Percentiles rank a stretch among this genome's conserved stretches.
Evolutionary conservation across 1,140 invertebrate species (phyloP).

Genomic region (Prorops nasuta): DNA sequence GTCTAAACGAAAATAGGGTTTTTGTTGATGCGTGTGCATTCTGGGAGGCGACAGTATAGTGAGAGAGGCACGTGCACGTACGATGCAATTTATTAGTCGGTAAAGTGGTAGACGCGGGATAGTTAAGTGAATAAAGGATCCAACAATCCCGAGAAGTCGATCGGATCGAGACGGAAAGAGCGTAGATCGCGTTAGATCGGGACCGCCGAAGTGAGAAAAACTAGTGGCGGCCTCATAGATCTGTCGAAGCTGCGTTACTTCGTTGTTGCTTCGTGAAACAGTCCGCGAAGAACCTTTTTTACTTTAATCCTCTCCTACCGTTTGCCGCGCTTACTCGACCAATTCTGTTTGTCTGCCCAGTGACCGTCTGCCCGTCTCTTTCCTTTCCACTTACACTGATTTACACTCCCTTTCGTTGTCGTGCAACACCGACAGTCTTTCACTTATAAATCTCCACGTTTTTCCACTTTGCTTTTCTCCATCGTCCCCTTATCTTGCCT

Average conservation of each 20-base stretch:
- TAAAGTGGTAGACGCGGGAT: slow-evolving; percentile 20
- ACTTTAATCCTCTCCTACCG: slow-evolving; percentile 3
- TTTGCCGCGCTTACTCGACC: slow-evolving; percentile 1
- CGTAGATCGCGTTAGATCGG: slow-evolving; percentile 35
- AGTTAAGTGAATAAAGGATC: too few species aligned
- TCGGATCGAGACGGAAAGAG: slow-evolving; percentile 6
- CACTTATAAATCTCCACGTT: neutral
- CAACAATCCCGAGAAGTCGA: slow-evolving; percentile 11
- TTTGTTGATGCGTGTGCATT: too few species aligned
- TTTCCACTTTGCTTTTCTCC: neutral
- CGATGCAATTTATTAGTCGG: slow-evolving; percentile 33
- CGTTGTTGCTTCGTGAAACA: slow-evolving; percentile 15
- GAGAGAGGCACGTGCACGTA: slow-evolving; percentile 16
- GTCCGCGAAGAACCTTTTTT: neutral
- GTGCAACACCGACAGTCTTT: too few species aligned
- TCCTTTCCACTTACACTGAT: neutral
- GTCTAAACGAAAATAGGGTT: too few species aligned
- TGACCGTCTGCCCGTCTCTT: neutral
- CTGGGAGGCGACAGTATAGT: too few species aligned
- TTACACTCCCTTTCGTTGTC: slow-evolving; percentile 1
- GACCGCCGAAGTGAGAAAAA: slow-evolving; percentile 35
- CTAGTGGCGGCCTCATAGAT: slow-evolving; percentile 43
- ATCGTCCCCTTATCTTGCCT: neutral
- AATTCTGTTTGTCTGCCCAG: neutral
- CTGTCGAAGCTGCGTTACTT: slow-evolving; percentile 13